Percentiles rank a stretch among this genome's conserved stretches.
Evolutionary conservation across 2,888 invertebrate genomes (phyloP).

Genomic region (Liopterus haemorrhoidalis): DNA sequence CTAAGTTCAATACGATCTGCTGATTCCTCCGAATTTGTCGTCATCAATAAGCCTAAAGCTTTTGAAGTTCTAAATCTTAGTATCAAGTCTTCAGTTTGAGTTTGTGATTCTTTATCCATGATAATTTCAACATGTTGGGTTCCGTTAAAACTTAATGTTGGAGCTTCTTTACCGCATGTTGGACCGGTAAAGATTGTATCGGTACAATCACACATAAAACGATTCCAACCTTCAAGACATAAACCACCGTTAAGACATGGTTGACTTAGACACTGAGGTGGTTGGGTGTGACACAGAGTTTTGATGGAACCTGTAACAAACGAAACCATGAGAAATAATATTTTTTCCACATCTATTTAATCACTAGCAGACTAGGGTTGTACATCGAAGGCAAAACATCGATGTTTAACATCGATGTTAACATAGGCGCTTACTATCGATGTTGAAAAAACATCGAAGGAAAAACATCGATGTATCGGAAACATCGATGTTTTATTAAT

Average conservation of each 20-base stretch:
- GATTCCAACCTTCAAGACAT: conserved; percentile 93
- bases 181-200: conserved; percentile 83
- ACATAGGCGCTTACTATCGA: too few relatives aligned
- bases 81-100: conserved; percentile 85
- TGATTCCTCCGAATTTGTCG: conserved; percentile 72
- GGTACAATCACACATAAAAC: conserved; percentile 89
- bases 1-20: conserved; percentile 81
- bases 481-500: too few relatives aligned
- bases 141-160: conserved; percentile 82
- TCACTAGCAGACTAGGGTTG: too few relatives aligned
- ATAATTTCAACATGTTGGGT: conserved; percentile 66
- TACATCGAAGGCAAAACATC: too few relatives aligned
- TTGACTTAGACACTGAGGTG: conserved; percentile 72
- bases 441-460: too few relatives aligned
- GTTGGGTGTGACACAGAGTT: conserved; percentile 79
- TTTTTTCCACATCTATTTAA: conserved; percentile 1
- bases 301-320: conserved; percentile 69
- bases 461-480: too few relatives aligned
- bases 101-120: conserved; percentile 42
- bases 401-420: too few relatives aligned
- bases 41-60: conserved; percentile 69
- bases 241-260: conserved; percentile 86
- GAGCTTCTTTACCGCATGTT: conserved; percentile 84
- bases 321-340: not conserved
- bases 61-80: conserved; percentile 79